Conservation (phyloP, 2,113 vertebrate genomes). For the Glaucomys volans region DNA sequence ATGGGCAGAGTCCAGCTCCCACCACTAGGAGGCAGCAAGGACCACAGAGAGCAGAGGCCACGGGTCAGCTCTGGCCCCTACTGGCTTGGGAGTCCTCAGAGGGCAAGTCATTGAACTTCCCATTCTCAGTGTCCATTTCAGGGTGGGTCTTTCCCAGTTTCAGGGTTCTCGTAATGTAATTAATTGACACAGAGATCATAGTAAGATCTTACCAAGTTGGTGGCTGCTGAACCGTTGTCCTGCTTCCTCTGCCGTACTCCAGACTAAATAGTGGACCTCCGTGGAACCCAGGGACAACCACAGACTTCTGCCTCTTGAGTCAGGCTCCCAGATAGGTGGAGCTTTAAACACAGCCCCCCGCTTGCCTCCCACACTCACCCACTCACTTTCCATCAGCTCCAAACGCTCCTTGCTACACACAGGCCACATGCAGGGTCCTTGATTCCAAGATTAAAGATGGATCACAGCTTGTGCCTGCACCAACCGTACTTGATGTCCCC, state of each 20-base stretch:
- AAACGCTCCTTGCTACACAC: background rate
- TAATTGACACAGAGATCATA: background rate
- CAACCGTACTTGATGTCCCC: fast-evolving
- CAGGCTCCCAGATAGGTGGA: background rate
- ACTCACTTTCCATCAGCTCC: background rate
- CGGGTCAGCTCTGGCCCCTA: background rate
- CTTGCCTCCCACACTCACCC: background rate
- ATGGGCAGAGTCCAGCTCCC: background rate
- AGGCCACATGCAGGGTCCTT: background rate
- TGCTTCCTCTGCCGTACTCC: background rate
- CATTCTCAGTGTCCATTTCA: background rate
- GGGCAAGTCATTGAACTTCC: no score
- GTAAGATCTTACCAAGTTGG: background rate
- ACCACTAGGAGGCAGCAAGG: background rate
- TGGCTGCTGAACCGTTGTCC: background rate
- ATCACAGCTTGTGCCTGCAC: background rate
- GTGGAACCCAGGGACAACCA: no score
- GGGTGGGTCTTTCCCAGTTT: background rate
- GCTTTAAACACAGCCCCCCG: background rate
- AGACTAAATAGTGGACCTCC: no score
- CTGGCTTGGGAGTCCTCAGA: background rate
- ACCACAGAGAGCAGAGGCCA: background rate
- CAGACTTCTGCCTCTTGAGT: background rate
- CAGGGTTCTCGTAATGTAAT: background rate
- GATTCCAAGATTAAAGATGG: background rate